Evolutionary conservation across 1,140 invertebrate genomes (phyloP), one percentile per base, ranked within the genome.

Genomic region (Dolichoris vasculosae): DNA sequence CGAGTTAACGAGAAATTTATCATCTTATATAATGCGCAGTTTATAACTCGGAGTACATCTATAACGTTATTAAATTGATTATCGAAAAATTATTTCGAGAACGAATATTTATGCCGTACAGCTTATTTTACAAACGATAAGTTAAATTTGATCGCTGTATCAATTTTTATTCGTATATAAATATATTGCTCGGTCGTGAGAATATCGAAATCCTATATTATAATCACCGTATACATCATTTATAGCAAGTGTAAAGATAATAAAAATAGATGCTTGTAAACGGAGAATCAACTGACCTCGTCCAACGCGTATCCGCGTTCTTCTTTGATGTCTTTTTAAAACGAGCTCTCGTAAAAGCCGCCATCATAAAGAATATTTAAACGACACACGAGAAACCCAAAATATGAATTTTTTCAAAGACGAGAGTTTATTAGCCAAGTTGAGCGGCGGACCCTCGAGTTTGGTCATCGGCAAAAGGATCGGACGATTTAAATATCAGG

Each of bases 281-380:
- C 38, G 32, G 69, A 73, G 43, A 73, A 73, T 73, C 69, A 73
- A 73, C 69, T 73, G 69, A 73, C 69, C 69, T 43, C 69, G 23
- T 43, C 69, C 23, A n/a, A 17, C 40, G 26, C 69, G 23, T 15
- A 11, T 69, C 67, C 20, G 7, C 69, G 69, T 11, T 26, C 69
- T 73, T 43, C 69, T 73, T 73, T 73, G 69, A 73, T 73, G 69
- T 73, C 69, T 73, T 73, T 71, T 73, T 73, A 43, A 73, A 73
- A 73, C 69, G 69, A 73, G 38, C 38, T 73, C 69, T 73, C 69
- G 69, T 73, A 73, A 73, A 43, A 73, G 32, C 69, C 8, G 20
- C 40, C 38, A 43, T 43, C 69, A 73, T 73, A 73, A 73, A 73
- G 69, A 73, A 73, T 73, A 73, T 73, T 73, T 73, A 73, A 73